A percentile compares a stretch with the other conserved stretches of the same genome.
Conservation (phyloP, 1,140 invertebrate species). For the Bombus impatiens region DNA sequence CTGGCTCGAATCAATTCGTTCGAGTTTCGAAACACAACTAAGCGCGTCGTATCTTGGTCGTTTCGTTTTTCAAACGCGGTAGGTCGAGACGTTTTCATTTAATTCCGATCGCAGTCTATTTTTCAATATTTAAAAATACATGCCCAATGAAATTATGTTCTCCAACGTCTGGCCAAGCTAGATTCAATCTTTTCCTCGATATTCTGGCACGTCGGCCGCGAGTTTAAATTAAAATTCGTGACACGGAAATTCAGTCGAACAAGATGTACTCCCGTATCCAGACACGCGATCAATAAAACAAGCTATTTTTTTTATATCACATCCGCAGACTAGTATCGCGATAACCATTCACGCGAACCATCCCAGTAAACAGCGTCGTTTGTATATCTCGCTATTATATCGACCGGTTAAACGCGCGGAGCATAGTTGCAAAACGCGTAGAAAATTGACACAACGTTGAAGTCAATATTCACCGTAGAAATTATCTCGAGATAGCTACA, state of each 20-base stretch:
- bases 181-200: conserved; percentile 13
- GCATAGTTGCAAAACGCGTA: not conserved
- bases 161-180: too few relatives aligned
- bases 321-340: not conserved
- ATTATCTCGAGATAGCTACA: not conserved
- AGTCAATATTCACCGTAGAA: not conserved
- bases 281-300: conserved; percentile 8
- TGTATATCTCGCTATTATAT: not conserved
- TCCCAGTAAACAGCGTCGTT: not conserved
- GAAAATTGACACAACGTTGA: not conserved
- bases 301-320: not conserved
- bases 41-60: not conserved
- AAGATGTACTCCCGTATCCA: not conserved
- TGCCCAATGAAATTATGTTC: not conserved
- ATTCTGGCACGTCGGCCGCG: not conserved
- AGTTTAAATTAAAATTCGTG: conserved; percentile 33
- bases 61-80: not conserved
- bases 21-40: not conserved
- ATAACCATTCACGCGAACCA: not conserved
- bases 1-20: not conserved
- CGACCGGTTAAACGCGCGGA: not conserved
- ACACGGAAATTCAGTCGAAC: conserved; percentile 10
- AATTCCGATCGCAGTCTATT: conserved; percentile 8
- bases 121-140: conserved; percentile 12
- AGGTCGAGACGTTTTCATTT: not conserved